These are phyloP conservation scores for Magallana nippona DNA, from an alignment of 2,888 invertebrate genomes.

Conservation along the genomic window DNA sequence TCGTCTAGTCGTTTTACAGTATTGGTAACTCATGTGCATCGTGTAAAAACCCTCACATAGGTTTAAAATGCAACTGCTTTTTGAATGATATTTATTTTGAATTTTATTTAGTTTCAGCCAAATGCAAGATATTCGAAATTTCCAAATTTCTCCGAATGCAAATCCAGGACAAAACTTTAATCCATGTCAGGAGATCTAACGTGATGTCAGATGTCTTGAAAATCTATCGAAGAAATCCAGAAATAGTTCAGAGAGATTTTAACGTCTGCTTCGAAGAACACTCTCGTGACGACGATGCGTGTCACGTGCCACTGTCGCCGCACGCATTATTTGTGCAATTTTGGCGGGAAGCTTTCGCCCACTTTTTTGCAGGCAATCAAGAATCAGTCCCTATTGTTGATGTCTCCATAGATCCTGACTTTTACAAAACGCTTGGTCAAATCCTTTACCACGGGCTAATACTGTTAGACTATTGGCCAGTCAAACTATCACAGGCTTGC, in stretches of 20 bases:
- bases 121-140: conserved; percentile 39
- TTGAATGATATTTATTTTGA: neutral
- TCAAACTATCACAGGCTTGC: conserved; percentile 60
- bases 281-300: neutral
- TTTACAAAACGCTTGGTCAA: conserved; percentile 57
- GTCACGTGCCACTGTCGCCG: conserved; percentile 40
- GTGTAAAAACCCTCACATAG: too few species aligned
- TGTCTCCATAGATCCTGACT: conserved; percentile 54
- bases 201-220: conserved; percentile 10
- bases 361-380: conserved; percentile 60
- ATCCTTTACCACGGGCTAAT: conserved; percentile 64
- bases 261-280: conserved; percentile 37
- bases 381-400: conserved; percentile 59
- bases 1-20: too few species aligned
- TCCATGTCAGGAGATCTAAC: conserved; percentile 29
- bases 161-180: conserved; percentile 14
- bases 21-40: too few species aligned
- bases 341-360: conserved; percentile 63
- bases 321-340: conserved; percentile 55
- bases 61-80: too few species aligned
- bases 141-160: conserved; percentile 19
- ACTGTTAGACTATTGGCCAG: conserved; percentile 61
- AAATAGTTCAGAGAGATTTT: conserved; percentile 13
- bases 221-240: conserved; percentile 19
- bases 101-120: conserved; percentile 3